Percentiles rank a stretch among this genome's conserved stretches.
phyloP scores from a whole-genome alignment of 2,797 vertebrate species.

The Pogoniulus pusillus region DNA sequence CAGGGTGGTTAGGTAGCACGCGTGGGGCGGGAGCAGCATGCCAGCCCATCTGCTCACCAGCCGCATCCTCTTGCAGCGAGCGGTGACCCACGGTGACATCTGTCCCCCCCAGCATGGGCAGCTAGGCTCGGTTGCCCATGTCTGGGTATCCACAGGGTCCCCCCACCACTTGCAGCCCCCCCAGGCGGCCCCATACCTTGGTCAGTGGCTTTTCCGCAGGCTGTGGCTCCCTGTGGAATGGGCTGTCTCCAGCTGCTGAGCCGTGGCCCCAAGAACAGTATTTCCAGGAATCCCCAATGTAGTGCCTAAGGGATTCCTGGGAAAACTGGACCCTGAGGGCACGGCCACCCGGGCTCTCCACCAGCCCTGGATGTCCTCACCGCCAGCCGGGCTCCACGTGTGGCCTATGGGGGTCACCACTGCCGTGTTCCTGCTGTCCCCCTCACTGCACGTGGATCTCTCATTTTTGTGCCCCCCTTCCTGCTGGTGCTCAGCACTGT shows the following conservation, averaged over 20 bases:
- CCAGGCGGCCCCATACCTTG: neutral
- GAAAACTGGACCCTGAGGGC: conserved; percentile 99
- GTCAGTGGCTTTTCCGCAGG: rapidly evolving
- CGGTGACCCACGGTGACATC: neutral
- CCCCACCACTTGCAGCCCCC: rapidly evolving
- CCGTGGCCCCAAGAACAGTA: conserved; percentile 99
- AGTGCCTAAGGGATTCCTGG: conserved; percentile 99
- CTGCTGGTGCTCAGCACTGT: rapidly evolving
- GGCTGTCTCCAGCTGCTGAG: conserved; percentile 63
- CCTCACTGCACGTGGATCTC: rapidly evolving
- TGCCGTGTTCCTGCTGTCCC: neutral
- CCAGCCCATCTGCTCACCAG: neutral
- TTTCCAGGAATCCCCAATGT: conserved; percentile 99
- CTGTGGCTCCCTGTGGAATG: neutral
- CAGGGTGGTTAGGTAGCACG: neutral
- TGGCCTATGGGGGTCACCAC: neutral
- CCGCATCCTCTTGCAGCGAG: neutral
- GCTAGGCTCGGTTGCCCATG: neutral
- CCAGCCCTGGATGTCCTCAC: neutral
- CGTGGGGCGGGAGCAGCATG: neutral
- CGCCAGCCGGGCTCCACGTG: rapidly evolving
- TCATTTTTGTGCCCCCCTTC: neutral
- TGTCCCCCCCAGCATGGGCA: rapidly evolving
- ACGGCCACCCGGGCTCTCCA: conserved; percentile 68
- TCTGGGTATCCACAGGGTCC: neutral